Evolutionary conservation across 2,113 vertebrate species (phyloP), one percentile per base, ranked within the genome.

Genomic region (Callipepla squamata): DNA sequence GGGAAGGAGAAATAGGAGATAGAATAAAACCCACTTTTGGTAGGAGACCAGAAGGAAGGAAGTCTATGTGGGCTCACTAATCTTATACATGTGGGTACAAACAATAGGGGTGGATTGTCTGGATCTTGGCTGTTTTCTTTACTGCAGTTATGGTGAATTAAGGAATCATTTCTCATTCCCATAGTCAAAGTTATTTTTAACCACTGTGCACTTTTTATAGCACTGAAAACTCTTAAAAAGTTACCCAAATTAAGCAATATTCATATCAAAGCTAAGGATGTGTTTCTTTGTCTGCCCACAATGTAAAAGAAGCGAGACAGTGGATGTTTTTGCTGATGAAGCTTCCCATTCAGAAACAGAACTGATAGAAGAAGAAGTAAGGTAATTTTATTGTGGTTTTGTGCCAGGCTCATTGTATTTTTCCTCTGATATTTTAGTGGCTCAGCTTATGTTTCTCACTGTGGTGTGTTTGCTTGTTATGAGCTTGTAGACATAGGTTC

Each of bases 311-410:
- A 97, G 97, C 83, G 95, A 97, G 78, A 96, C 97, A 96, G 92
- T 97, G 97, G 97, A 97, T 95, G 92, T 95, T 95, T 95, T 97
- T 94, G 94, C 96, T 95, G 97, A 96, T 84, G 95, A 96, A 96
- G 92, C 88, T 89, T 97, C 96, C 78, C 58, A 95, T 94, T 96
- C 97, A 95, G 96, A 97, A 96, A 94, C 94, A 95, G 95, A 97
- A 86, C 92, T 89, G 91, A 70, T 93, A 96, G 95, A 97, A 95
- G 96, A 96, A 93, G 87, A 94, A 93, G 85, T 81, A 95, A 97
- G 97, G 97, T 97, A 97, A 97, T 94, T 67, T 83, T 82, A 7
- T 89, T 92, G 89, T 91, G 82, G 63, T 90, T 96, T 95, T 78
- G 87, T 95, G 74, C 66, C 63, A 96, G 92, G 93, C 87, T 90